phyloP scores from a whole-genome alignment of 2,797 vertebrate species.

The Eulemur mongoz region DNA sequence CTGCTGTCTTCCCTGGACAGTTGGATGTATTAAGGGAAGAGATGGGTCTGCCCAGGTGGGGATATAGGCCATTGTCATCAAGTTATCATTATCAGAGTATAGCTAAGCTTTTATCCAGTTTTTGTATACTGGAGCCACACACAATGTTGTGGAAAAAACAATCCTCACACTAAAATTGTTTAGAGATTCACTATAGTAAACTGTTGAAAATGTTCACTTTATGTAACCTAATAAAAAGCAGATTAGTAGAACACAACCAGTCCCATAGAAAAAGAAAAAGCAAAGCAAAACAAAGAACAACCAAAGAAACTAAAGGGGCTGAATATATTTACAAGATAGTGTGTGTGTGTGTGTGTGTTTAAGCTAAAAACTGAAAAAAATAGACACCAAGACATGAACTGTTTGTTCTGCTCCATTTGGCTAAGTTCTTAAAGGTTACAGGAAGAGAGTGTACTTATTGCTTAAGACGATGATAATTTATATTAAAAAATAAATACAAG shows the following conservation, averaged over 20 bases:
- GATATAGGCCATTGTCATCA: rapidly evolving
- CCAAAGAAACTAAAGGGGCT: background rate
- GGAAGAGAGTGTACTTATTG: slow-evolving; percentile 55
- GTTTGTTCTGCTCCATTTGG: background rate
- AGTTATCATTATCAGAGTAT: too few species aligned
- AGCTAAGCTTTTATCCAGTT: background rate
- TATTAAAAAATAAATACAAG: slow-evolving; percentile 47
- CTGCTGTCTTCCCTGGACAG: background rate
- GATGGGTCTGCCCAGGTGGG: rapidly evolving
- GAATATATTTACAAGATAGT: background rate
- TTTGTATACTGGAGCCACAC: background rate
- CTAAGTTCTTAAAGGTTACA: slow-evolving; percentile 27
- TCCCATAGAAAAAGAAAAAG: background rate
- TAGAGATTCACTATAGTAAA: background rate
- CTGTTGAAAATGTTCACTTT: background rate
- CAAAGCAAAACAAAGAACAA: background rate
- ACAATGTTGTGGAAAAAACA: background rate
- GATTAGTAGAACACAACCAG: background rate
- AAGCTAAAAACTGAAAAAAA: slow-evolving; percentile 11
- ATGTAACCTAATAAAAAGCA: background rate
- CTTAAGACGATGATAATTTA: slow-evolving; percentile 59
- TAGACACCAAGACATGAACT: background rate
- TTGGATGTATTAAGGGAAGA: background rate
- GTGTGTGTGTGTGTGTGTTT: background rate
- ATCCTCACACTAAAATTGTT: background rate